A percentile compares a stretch with the other conserved stretches of the same genome.
These are phyloP conservation scores for Anthoptus insignis DNA, from an alignment of 2,888 invertebrate genomes.

Conservation along the genomic window DNA sequence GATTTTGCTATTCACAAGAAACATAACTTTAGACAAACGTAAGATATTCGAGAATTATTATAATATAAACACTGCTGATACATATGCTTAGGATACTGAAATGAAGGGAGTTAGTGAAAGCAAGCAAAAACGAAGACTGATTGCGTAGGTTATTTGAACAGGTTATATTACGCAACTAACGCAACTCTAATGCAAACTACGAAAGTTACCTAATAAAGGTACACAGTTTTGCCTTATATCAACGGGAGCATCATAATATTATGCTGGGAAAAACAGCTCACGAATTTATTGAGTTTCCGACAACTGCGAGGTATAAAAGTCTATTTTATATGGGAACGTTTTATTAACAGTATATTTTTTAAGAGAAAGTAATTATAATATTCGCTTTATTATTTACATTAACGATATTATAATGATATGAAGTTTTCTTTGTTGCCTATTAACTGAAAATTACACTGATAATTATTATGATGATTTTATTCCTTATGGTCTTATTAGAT, in stretches of 20 bases:
- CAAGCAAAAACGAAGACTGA: constrained; percentile 49
- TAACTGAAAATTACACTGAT: too few relatives aligned
- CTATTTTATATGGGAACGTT: constrained; percentile 11
- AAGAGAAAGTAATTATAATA: background rate
- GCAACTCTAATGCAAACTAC: constrained; percentile 48
- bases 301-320: constrained; percentile 11
- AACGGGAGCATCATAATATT: constrained; percentile 15
- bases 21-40: constrained; percentile 14
- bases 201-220: constrained; percentile 50
- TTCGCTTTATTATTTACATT: constrained; percentile 4
- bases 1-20: background rate
- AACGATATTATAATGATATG: background rate
- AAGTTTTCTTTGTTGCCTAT: too few relatives aligned
- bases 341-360: constrained; percentile 3
- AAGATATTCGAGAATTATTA: constrained; percentile 18
- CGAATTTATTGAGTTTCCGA: constrained; percentile 3
- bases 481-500: too few relatives aligned
- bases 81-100: constrained; percentile 2
- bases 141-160: constrained; percentile 48
- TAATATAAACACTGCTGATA: constrained; percentile 22
- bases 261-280: constrained; percentile 18
- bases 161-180: constrained; percentile 49
- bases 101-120: constrained; percentile 26
- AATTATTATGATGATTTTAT: too few relatives aligned
- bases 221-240: constrained; percentile 30